These are phyloP conservation scores for Euleptes europaea DNA, from an alignment of 2,113 vertebrate species.

Conservation along the genomic window DNA sequence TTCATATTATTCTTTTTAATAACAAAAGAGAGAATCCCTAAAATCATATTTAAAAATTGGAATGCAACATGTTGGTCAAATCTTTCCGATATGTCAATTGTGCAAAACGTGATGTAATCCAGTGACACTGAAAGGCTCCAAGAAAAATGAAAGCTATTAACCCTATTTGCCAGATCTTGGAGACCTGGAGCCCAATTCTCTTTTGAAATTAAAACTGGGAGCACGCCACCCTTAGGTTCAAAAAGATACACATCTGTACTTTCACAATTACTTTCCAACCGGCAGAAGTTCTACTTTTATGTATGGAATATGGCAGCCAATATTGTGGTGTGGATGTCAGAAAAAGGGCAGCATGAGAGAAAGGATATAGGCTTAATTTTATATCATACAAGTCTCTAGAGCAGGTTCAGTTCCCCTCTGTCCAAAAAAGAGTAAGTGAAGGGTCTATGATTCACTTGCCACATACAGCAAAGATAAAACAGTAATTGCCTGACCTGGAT, in stretches of 20 bases:
- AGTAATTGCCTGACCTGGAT: not conserved
- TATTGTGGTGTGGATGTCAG: not conserved
- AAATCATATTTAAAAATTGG: not conserved
- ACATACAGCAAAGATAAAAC: not conserved
- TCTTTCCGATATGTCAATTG: not conserved
- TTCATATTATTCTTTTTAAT: not conserved
- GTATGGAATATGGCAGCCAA: not conserved
- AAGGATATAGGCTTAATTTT: not conserved
- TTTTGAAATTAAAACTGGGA: not conserved
- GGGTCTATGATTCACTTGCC: not conserved
- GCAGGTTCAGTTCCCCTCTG: not conserved
- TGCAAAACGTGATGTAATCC: not conserved
- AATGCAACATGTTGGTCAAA: not conserved
- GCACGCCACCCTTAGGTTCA: not conserved
- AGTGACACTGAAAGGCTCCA: not conserved
- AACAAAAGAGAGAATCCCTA: not conserved
- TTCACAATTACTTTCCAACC: not conserved
- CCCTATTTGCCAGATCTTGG: not conserved
- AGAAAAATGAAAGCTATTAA: not conserved
- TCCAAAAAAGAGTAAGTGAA: not conserved
- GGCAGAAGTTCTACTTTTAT: not conserved
- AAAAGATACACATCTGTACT: not conserved
- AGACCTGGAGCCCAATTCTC: not conserved
- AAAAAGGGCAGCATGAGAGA: not conserved
- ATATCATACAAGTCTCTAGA: not conserved